A percentile compares a stretch with the other conserved stretches of the same genome.
phyloP scores from a whole-genome alignment of 2,888 invertebrate genomes.

The Eurytoma californica region DNA sequence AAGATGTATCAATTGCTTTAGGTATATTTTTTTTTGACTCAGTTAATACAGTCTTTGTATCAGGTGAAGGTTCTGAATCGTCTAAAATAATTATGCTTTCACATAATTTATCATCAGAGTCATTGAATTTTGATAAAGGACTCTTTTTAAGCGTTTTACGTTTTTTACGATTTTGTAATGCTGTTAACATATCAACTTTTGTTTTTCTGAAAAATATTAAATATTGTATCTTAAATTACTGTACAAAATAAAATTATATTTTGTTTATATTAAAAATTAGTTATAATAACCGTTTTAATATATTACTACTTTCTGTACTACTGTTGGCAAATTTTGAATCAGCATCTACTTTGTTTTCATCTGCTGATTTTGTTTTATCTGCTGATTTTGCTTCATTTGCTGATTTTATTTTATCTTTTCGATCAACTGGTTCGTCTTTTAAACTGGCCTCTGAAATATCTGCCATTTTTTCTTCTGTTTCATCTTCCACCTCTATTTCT shows the following conservation, averaged over 20 bases:
- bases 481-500: not conserved
- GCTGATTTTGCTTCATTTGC: not conserved
- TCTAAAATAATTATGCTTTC: conserved; percentile 47
- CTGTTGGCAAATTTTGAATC: not conserved
- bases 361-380: not conserved
- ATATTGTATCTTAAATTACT: not conserved
- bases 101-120: not conserved
- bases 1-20: not conserved
- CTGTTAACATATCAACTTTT: not conserved
- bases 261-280: not conserved
- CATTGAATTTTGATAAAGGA: conserved; percentile 36
- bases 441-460: too few relatives aligned
- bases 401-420: too few relatives aligned
- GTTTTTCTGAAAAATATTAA: conserved; percentile 25
- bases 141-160: conserved; percentile 36
- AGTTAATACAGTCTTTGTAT: not conserved
- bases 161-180: conserved; percentile 12
- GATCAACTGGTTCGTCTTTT: too few relatives aligned
- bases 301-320: not conserved
- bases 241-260: conserved; percentile 10
- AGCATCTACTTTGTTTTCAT: not conserved
- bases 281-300: conserved; percentile 14
- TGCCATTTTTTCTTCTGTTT: not conserved
- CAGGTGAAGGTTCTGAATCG: conserved; percentile 20
- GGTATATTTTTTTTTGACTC: not conserved